phyloP scores from a whole-genome alignment of 2,888 invertebrate species.

The Brachyopa scutellaris region DNA sequence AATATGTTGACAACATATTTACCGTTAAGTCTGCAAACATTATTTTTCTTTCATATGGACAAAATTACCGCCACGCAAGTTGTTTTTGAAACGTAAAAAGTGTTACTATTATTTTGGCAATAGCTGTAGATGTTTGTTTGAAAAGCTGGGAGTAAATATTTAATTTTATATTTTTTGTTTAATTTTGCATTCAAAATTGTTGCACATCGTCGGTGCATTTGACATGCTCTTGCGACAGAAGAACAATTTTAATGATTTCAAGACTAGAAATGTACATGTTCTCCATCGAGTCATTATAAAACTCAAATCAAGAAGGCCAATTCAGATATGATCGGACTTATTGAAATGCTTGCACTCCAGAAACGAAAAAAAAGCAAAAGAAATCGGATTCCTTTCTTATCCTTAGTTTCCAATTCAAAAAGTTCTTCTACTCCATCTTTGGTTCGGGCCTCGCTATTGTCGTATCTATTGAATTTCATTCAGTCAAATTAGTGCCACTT shows the following conservation, averaged over 20 bases:
- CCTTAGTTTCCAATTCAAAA: constrained; percentile 19
- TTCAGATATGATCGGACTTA: too few species aligned
- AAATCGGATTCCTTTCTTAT: constrained; percentile 19
- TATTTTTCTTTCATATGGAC: neutral
- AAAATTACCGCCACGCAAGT: neutral
- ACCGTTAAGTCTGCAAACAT: neutral
- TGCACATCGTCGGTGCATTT: too few species aligned
- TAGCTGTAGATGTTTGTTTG: too few species aligned
- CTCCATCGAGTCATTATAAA: too few species aligned
- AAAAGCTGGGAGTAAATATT: too few species aligned
- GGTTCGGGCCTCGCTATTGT: too few species aligned
- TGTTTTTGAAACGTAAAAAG: neutral
- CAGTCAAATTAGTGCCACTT: constrained; percentile 63
- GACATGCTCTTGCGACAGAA: too few species aligned
- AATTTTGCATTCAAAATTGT: too few species aligned
- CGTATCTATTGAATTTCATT: neutral
- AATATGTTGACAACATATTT: neutral
- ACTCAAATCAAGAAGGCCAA: neutral
- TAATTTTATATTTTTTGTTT: too few species aligned
- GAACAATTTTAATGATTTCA: too few species aligned
- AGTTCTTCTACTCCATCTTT: neutral
- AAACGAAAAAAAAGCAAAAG: neutral
- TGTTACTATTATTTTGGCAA: neutral
- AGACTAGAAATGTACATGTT: too few species aligned
- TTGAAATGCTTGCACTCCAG: too few species aligned